These are phyloP conservation scores for Drosophila subquinaria DNA, from an alignment of 2,888 invertebrate species.

Conservation along the genomic window DNA sequence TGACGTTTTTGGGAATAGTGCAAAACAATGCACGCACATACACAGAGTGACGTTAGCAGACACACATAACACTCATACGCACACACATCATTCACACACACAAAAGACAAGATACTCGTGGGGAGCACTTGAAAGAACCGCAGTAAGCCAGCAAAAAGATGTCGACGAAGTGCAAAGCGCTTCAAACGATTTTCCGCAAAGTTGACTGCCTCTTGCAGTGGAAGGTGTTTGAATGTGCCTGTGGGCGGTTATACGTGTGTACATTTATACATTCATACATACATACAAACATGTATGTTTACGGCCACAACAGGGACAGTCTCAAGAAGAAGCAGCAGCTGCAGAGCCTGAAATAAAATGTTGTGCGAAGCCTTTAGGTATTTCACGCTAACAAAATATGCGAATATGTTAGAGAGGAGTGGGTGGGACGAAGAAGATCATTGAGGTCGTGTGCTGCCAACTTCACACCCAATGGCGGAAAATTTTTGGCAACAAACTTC, in stretches of 20 bases:
- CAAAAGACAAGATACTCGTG: constrained; percentile 17
- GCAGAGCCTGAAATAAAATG: constrained; percentile 74
- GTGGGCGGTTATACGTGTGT: constrained; percentile 41
- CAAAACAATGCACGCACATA: constrained; percentile 54
- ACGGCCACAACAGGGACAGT: constrained; percentile 68
- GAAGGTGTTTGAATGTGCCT: constrained; percentile 70
- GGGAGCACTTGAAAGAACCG: constrained; percentile 50
- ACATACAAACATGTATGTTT: constrained; percentile 58
- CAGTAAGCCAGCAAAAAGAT: constrained; percentile 68
- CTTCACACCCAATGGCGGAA: constrained; percentile 81
- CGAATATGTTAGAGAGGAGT: constrained; percentile 58
- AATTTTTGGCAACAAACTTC: constrained; percentile 81
- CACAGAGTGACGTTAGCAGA: constrained; percentile 18
- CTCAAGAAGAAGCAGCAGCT: constrained; percentile 34
- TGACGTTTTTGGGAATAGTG: constrained; percentile 67
- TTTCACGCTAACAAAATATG: constrained; percentile 78
- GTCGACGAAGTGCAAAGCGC: constrained; percentile 80
- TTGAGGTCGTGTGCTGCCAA: constrained; percentile 63
- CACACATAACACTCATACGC: constrained; percentile 1
- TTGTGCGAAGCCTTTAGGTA: constrained; percentile 78
- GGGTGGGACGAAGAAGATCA: constrained; percentile 50
- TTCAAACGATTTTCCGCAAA: constrained; percentile 81
- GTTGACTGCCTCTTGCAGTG: constrained; percentile 79
- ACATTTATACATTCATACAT: not conserved
- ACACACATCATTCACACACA: constrained; percentile 18